Conservation (phyloP, 2,888 invertebrate species). For the Zhuqinia jingwanae region DNA sequence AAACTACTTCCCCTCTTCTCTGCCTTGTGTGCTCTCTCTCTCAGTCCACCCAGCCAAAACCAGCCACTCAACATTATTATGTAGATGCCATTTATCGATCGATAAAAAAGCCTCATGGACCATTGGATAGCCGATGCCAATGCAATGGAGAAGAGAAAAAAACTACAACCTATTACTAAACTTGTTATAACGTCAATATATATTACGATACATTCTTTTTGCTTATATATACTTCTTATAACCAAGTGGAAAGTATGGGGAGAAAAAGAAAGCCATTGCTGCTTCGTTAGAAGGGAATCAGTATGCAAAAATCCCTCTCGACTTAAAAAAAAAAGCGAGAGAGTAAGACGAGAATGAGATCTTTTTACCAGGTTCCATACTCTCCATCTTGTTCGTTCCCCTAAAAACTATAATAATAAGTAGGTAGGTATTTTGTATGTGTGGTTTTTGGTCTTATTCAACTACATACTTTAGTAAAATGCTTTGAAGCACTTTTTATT, state of each 20-base stretch:
- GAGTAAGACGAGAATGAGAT: constrained; percentile 70
- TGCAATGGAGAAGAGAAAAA: constrained; percentile 27
- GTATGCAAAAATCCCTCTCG: constrained; percentile 77
- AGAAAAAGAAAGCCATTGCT: constrained; percentile 25
- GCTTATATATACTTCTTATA: background rate
- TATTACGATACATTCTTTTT: constrained; percentile 11
- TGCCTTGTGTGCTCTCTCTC: background rate
- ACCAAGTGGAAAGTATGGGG: background rate
- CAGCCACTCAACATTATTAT: background rate
- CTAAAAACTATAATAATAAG: too few species aligned
- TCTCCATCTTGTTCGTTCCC: constrained; percentile 3
- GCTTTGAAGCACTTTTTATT: background rate
- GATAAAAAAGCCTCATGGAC: constrained; percentile 46
- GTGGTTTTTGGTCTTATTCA: background rate
- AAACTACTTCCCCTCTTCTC: background rate
- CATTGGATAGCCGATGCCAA: constrained; percentile 53
- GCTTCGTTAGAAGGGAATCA: constrained; percentile 66
- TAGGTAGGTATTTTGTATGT: background rate
- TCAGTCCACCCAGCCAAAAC: background rate
- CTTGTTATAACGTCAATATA: background rate
- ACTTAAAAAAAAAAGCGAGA: constrained; percentile 19
- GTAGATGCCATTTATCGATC: constrained; percentile 50
- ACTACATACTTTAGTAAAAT: too few species aligned
- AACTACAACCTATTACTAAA: constrained; percentile 7
- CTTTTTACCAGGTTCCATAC: constrained; percentile 69